Evolutionary conservation across 2,113 vertebrate species (phyloP), one percentile per base, ranked within the genome.

Genomic region (Polypterus bichir): DNA sequence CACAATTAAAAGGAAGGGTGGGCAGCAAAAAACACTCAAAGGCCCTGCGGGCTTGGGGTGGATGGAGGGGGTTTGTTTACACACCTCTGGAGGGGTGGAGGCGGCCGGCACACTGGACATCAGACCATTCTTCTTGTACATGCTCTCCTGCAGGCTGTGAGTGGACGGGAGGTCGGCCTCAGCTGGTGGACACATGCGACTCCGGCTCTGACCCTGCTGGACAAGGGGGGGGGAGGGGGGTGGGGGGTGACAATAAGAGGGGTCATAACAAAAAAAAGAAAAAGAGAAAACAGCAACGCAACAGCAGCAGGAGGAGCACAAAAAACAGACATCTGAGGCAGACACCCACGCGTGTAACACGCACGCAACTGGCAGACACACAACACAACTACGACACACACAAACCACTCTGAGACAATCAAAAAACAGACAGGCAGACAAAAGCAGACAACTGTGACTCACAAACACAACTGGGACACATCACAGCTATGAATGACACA

Each of bases 121-220:
- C 75, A 88, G 60, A 71, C 85, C 87, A 89, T 89, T 83, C 79
- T 77, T 81, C 79, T 79, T 88, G 73, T 88, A 88, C 87, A 89
- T 89, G 76, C 82, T 88, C 74, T 72, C 76, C 73, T 73, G 65
- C 11, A 46, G 71, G 68, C 74, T 3, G 0, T 70, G 48, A 71
- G 67, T 61, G 79, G 79, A 66, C 66, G 79, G 78, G 77, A 79
- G 74, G 61, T 76, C 67, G 70, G 73, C 73, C 80, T 85, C 74
- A 73, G 73, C 63, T 48, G 72, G 70, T 69, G 71, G 76, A 68
- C 72, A 70, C 74, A 74, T 69, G 70, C 64, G 75, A 74, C 60
- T 65, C 72, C 71, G 65, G 65, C 11, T 73, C 66, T 69, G 74
- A 68, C 74, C 76, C 86, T 88, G 79, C 57, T 80, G 83, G 67